phyloP scores from a whole-genome alignment of 2,888 invertebrate genomes.

The Leptinotarsa tumamoca region DNA sequence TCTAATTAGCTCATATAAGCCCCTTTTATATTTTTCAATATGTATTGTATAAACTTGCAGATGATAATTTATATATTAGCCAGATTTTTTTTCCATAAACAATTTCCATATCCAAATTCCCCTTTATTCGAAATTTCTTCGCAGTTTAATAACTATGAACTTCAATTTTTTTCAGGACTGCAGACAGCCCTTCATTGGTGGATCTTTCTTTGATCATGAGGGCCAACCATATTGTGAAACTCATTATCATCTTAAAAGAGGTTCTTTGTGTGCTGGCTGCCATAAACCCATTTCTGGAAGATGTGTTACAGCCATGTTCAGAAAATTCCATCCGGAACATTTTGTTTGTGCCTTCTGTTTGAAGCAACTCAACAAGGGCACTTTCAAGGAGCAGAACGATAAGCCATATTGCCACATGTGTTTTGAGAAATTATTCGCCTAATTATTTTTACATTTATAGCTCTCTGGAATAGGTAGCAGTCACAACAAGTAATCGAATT shows the following conservation, averaged over 20 bases:
- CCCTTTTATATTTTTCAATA: no score
- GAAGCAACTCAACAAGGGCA: slow-evolving; percentile 97
- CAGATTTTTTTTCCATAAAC: no score
- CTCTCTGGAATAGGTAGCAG: not conserved
- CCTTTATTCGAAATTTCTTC: no score
- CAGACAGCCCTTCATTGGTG: slow-evolving; percentile 94
- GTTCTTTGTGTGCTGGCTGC: slow-evolving; percentile 97
- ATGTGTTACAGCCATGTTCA: slow-evolving; percentile 99
- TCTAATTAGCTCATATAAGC: no score
- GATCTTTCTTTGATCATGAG: slow-evolving; percentile 98
- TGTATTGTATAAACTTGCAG: no score
- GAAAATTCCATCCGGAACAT: slow-evolving; percentile 99
- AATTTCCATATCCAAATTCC: no score
- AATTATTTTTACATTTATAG: slow-evolving; percentile 20
- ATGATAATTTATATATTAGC: no score
- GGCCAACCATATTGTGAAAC: slow-evolving; percentile 98
- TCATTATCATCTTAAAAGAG: slow-evolving; percentile 97
- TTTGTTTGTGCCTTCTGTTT: slow-evolving; percentile 99
- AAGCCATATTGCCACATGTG: slow-evolving; percentile 99
- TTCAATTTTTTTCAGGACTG: slow-evolving; percentile 83
- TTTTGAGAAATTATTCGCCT: slow-evolving; percentile 97
- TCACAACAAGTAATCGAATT: not conserved
- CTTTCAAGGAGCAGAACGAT: slow-evolving; percentile 98
- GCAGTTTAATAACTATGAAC: not conserved
- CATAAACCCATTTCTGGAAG: slow-evolving; percentile 97